Conservation (phyloP, 2,113 vertebrate genomes). For the Cinclus cinclus region DNA sequence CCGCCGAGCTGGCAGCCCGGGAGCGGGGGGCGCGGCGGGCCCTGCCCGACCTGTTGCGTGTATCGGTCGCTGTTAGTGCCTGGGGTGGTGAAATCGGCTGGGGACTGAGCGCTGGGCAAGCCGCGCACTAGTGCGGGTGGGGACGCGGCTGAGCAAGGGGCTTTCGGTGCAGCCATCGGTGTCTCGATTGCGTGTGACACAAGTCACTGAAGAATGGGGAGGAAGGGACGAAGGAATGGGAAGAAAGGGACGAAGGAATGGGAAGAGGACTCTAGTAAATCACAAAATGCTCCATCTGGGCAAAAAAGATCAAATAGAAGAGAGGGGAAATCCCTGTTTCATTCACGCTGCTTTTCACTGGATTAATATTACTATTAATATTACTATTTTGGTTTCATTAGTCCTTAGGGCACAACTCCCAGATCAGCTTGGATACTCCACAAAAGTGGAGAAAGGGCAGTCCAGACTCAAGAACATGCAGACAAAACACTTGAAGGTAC, state of each 20-base stretch:
- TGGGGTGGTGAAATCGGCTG: not conserved
- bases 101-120: not conserved
- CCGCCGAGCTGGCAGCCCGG: not conserved
- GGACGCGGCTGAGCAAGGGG: not conserved
- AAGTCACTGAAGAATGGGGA: not conserved
- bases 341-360: not conserved
- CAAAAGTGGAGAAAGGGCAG: not conserved
- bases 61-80: not conserved
- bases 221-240: not conserved
- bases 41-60: slow-evolving; percentile 10
- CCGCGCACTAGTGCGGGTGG: not conserved
- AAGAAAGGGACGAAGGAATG: not conserved
- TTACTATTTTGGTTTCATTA: not conserved
- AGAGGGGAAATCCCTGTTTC: not conserved
- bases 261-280: not conserved
- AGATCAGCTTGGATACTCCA: not conserved
- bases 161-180: not conserved
- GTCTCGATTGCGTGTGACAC: not conserved
- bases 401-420: not conserved
- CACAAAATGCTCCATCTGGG: not conserved
- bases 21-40: not conserved
- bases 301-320: not conserved
- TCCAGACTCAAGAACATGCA: not conserved
- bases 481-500: not conserved
- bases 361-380: not conserved